phyloP scores from a whole-genome alignment of 1,140 invertebrate genomes.

The Bombyx mori region DNA sequence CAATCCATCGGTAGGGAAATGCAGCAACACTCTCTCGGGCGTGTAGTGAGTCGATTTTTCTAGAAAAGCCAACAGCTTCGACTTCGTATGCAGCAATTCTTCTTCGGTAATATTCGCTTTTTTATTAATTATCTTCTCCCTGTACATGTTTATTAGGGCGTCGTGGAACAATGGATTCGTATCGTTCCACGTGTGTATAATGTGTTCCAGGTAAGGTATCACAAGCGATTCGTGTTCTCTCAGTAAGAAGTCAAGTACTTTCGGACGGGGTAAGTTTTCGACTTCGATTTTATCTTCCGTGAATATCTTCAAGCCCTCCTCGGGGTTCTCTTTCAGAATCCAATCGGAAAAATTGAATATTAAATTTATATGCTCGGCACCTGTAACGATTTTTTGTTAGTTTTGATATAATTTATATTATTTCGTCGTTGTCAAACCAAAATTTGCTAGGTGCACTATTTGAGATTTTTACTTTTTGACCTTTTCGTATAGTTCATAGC shows the following conservation, averaged over 20 bases:
- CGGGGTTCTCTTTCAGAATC: conserved; percentile 88
- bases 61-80: conserved; percentile 89
- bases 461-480: no score
- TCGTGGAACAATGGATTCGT: conserved; percentile 91
- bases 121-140: conserved; percentile 72
- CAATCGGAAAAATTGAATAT: conserved; percentile 97
- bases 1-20: conserved; percentile 89
- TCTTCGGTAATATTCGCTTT: conserved; percentile 74
- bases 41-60: conserved; percentile 87
- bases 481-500: no score
- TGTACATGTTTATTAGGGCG: conserved; percentile 88
- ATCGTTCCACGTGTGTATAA: conserved; percentile 92
- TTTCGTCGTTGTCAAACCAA: no score
- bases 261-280: conserved; percentile 88
- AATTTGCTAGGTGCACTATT: no score
- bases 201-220: conserved; percentile 95
- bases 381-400: conserved; percentile 48
- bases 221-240: conserved; percentile 85
- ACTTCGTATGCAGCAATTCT: conserved; percentile 75
- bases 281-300: conserved; percentile 93
- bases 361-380: conserved; percentile 87
- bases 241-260: conserved; percentile 90
- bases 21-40: conserved; percentile 88
- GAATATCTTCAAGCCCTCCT: conserved; percentile 95
- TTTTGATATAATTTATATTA: no score